A percentile compares a stretch with the other conserved stretches of the same genome.
These are phyloP conservation scores for Borostomias antarcticus DNA, from an alignment of 2,797 vertebrate genomes.

Conservation along the genomic window DNA sequence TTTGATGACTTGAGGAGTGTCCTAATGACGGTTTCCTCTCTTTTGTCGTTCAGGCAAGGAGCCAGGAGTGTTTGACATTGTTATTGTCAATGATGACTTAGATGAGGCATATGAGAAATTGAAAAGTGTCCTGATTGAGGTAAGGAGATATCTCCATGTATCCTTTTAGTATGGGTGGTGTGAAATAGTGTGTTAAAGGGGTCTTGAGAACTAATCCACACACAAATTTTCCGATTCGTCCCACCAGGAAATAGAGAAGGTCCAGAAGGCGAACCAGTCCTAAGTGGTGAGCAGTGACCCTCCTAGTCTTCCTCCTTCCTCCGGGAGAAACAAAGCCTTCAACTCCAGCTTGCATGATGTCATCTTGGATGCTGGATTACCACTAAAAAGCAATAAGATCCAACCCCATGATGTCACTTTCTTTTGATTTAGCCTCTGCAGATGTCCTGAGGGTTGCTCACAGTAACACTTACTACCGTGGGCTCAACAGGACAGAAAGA, in stretches of 20 bases:
- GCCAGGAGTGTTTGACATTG: conserved; percentile 88
- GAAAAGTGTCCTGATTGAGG: conserved; percentile 84
- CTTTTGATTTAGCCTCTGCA: not conserved
- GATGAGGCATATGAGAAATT: conserved; percentile 86
- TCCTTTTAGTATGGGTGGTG: too few relatives aligned
- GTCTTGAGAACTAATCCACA: not conserved
- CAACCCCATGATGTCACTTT: conserved; percentile 6
- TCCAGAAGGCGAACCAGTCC: conserved; percentile 68
- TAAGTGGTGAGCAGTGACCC: conserved; percentile 33
- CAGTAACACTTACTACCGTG: conserved; percentile 3
- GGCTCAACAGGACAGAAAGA: conserved; percentile 11
- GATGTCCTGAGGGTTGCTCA: conserved; percentile 6
- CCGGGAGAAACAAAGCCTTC: conserved; percentile 8
- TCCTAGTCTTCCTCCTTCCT: conserved; percentile 16
- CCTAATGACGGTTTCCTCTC: not conserved
- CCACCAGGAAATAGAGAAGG: conserved; percentile 74
- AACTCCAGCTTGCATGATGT: conserved; percentile 22
- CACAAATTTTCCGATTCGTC: conserved; percentile 13
- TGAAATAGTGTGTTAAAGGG: not conserved
- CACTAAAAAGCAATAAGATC: conserved; percentile 14
- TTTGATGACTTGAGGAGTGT: conserved; percentile 6
- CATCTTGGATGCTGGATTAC: conserved; percentile 9
- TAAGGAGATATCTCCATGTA: too few relatives aligned
- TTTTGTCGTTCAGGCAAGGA: conserved; percentile 81
- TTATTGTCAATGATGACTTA: conserved; percentile 91